Evolutionary conservation across 1,140 invertebrate species (phyloP).

Genomic region (Steinernema khuongi): DNA sequence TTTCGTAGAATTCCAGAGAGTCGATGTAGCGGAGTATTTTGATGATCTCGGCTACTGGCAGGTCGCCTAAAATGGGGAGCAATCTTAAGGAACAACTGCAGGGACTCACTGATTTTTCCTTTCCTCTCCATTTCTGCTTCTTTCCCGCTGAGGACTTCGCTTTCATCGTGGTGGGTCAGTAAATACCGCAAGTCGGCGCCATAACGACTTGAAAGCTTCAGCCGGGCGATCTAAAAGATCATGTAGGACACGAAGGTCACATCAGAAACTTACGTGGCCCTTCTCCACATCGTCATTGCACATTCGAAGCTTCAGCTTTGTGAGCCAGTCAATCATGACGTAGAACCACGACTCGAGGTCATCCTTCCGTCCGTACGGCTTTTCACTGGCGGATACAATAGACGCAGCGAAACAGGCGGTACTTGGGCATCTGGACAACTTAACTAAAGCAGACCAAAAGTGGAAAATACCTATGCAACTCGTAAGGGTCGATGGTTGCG

Average conservation of each 20-base stretch:
- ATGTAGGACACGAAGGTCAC: too few species aligned
- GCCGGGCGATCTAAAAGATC: neutral
- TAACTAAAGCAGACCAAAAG: neutral
- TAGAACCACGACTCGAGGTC: constrained; percentile 6
- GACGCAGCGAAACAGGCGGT: neutral
- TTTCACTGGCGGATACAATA: neutral
- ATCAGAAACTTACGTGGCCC: constrained; percentile 1
- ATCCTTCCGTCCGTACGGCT: neutral
- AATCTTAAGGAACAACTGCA: neutral
- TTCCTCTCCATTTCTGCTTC: neutral
- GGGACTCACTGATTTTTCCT: neutral
- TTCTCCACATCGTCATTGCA: constrained; percentile 7
- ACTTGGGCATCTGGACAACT: neutral
- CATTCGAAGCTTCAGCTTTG: neutral
- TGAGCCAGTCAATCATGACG: neutral
- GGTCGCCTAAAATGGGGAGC: neutral
- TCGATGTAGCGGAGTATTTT: neutral
- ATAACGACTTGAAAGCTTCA: neutral
- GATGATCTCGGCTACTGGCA: neutral
- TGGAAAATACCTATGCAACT: neutral
- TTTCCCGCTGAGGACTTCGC: neutral
- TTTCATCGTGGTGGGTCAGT: neutral
- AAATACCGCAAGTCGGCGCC: neutral
- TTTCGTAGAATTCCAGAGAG: neutral
- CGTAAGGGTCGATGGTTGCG: neutral